Evolutionary conservation across 2,113 vertebrate species (phyloP).

Genomic region (Erythrocercus mccallii): DNA sequence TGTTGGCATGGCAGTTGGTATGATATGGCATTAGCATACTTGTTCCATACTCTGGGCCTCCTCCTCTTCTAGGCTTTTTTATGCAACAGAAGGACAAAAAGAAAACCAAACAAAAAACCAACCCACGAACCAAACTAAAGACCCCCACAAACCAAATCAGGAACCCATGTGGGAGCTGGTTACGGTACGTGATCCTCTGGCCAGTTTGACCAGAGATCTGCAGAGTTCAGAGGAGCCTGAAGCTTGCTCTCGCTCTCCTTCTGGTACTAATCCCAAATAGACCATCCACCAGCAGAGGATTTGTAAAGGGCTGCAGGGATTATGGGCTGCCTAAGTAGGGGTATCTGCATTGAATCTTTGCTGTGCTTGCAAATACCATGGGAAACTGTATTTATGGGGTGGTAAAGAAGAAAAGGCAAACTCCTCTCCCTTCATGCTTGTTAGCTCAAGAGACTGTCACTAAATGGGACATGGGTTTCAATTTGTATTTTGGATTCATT

Average conservation of each 20-base stretch:
- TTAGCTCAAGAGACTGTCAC: neutral
- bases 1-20: constrained; percentile 10
- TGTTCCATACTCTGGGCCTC: neutral
- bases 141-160: neutral
- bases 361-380: neutral
- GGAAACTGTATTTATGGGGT: neutral
- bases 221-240: neutral
- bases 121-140: neutral
- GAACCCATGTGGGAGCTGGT: neutral
- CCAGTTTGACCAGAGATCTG: neutral
- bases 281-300: neutral
- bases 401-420: neutral
- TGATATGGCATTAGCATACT: constrained; percentile 26
- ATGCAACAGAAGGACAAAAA: neutral
- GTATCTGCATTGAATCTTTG: neutral
- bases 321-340: neutral
- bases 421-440: neutral
- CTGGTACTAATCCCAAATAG: neutral
- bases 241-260: neutral
- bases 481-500: neutral
- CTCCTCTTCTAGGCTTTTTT: neutral
- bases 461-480: neutral
- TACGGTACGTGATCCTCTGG: neutral
- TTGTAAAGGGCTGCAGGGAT: neutral
- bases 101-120: neutral